Conservation (phyloP, 2,113 vertebrate genomes). For the Ciconia stormi region DNA sequence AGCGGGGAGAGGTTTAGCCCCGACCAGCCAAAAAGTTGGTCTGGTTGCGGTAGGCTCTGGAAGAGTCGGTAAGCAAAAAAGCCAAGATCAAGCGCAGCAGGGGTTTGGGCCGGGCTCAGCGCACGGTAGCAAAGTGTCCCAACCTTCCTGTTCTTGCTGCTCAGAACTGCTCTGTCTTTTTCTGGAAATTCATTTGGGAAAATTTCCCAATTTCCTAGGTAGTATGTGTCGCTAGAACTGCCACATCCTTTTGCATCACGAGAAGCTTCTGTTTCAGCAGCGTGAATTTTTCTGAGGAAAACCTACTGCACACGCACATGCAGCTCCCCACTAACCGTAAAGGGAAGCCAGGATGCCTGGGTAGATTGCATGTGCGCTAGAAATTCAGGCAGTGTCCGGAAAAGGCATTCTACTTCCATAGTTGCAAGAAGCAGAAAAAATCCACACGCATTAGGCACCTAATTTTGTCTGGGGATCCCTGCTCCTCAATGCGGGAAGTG, state of each 20-base stretch:
- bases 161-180: neutral
- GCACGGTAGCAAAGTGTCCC: accelerated
- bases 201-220: neutral
- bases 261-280: neutral
- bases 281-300: neutral
- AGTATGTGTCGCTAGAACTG: neutral
- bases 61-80: neutral
- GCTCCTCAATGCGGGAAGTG: neutral
- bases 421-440: neutral
- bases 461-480: neutral
- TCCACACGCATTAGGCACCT: neutral
- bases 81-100: neutral
- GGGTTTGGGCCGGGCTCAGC: neutral
- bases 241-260: neutral
- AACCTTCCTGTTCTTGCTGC: neutral
- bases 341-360: neutral
- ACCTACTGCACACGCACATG: neutral
- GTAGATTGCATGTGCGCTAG: neutral
- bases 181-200: neutral
- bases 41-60: neutral
- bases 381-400: neutral
- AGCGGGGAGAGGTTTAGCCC: neutral
- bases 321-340: neutral
- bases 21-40: neutral
- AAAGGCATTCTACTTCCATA: neutral